Evolutionary conservation across 1,140 invertebrate genomes (phyloP), one percentile per base, ranked within the genome.

Genomic region (Sitodiplosis mosellana): DNA sequence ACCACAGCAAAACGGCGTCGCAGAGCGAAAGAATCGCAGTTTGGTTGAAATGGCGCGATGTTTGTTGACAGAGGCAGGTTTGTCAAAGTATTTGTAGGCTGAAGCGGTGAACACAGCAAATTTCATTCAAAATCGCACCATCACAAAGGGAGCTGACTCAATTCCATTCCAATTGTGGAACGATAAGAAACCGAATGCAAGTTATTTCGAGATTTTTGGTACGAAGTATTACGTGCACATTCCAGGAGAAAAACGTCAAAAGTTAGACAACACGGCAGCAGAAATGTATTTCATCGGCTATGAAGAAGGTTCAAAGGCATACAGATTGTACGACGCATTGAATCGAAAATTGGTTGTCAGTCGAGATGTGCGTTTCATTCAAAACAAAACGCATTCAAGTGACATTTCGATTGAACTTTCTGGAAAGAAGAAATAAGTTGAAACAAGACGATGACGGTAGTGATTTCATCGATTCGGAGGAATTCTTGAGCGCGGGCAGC

Each of bases 1-100:
- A 6, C 65, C 68, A 1, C 50, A 74, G 54, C 61, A 69, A 50
- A 75, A 74, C 54, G 67, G 68, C 4, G 15, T 42, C 7, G 41
- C 41, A 10, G 41, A 42, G 19, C 14, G 41, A 3, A 17, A 19
- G 19, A 42, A 42, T 20, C 15, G 41, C 8, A 42, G 10, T 19
- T 19, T 42, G 4, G 19, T 42, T 42, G 41, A 42, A 20, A 17
- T 17, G 15, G 19, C 41, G 19, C 15, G 41, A 20, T 42, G 41
- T 42, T 18, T 42, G 4, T 42, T 42, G 15, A 19, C 11, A 17
- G 41, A 20, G 4, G 41, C 41, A 10, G 18, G 12, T 19, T 42
- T 42, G 41, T 5, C 15, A 5, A 42, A 42, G 10, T 17, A 2
- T 14, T 42, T 19, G 14, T 42, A 18, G 41, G 41, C 15, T 4